A percentile compares a stretch with the other conserved stretches of the same genome.
phyloP scores from a whole-genome alignment of 2,797 vertebrate genomes.

The Columba guinea region DNA sequence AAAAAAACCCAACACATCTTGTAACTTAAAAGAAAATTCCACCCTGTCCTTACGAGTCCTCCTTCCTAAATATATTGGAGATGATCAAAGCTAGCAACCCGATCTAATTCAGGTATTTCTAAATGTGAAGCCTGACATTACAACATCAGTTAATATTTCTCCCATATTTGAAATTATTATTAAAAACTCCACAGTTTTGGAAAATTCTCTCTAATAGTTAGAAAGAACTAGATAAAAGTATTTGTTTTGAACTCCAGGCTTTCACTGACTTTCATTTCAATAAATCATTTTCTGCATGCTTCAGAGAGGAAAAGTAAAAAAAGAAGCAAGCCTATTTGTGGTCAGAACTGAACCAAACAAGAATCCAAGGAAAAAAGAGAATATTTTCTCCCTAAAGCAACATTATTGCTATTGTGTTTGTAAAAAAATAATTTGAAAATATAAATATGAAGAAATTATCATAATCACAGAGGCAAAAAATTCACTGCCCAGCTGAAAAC shows the following conservation, averaged over 20 bases:
- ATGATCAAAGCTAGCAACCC: background rate
- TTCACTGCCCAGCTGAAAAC: background rate
- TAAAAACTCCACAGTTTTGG: background rate
- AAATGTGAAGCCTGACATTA: background rate
- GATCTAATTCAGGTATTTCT: background rate
- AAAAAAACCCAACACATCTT: fast-evolving
- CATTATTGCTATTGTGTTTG: background rate
- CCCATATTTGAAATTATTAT: background rate
- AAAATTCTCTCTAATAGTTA: background rate
- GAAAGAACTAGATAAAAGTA: background rate
- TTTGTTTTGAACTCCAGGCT: background rate
- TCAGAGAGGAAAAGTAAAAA: background rate
- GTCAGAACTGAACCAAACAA: background rate
- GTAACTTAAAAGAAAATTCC: background rate
- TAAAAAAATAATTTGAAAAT: background rate
- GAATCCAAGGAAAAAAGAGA: background rate
- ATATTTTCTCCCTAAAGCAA: background rate
- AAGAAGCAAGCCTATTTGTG: background rate
- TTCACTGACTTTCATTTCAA: background rate
- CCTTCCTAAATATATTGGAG: background rate
- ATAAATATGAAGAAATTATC: background rate
- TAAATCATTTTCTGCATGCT: background rate
- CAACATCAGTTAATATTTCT: background rate
- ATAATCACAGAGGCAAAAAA: background rate
- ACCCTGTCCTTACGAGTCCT: background rate